Evolutionary conservation across 2,888 invertebrate species (phyloP).

Genomic region (Nomada hirtipes): DNA sequence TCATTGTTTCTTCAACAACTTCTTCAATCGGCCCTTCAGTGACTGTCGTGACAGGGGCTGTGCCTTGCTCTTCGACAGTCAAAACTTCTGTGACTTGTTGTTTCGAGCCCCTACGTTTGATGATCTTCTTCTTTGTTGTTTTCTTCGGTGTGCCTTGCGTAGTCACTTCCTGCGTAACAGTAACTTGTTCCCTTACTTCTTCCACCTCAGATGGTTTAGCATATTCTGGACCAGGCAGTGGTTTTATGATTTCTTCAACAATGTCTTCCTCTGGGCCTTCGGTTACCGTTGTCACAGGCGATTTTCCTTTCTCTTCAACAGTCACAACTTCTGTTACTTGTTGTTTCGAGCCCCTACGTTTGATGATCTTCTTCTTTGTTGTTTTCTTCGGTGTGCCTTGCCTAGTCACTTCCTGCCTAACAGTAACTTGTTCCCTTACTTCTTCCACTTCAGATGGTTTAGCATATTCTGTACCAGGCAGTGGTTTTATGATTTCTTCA

Average conservation of each 20-base stretch:
- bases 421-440: slow-evolving; percentile 62
- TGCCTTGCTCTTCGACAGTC: slow-evolving; percentile 73
- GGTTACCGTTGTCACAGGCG: slow-evolving; percentile 25
- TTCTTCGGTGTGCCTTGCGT: slow-evolving; percentile 70
- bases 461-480: slow-evolving; percentile 69
- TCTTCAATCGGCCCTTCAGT: slow-evolving; percentile 74
- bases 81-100: slow-evolving; percentile 48
- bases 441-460: slow-evolving; percentile 74
- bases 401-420: slow-evolving; percentile 72
- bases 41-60: slow-evolving; percentile 66
- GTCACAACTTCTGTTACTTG: slow-evolving; percentile 67
- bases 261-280: slow-evolving; percentile 81
- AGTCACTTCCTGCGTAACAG: slow-evolving; percentile 70
- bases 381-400: slow-evolving; percentile 69
- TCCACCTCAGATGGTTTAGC: slow-evolving; percentile 72
- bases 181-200: slow-evolving; percentile 58
- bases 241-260: slow-evolving; percentile 26
- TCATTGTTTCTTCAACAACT: slow-evolving; percentile 58
- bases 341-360: slow-evolving; percentile 68
- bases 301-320: slow-evolving; percentile 77
- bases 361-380: slow-evolving; percentile 68
- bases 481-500: slow-evolving; percentile 15
- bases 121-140: slow-evolving; percentile 64
- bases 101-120: slow-evolving; percentile 62
- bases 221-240: slow-evolving; percentile 67